Percentiles rank a stretch among this genome's conserved stretches.
Evolutionary conservation across 23 tunicate species (phyloP).

Genomic region (Trididemnum nubilum): DNA sequence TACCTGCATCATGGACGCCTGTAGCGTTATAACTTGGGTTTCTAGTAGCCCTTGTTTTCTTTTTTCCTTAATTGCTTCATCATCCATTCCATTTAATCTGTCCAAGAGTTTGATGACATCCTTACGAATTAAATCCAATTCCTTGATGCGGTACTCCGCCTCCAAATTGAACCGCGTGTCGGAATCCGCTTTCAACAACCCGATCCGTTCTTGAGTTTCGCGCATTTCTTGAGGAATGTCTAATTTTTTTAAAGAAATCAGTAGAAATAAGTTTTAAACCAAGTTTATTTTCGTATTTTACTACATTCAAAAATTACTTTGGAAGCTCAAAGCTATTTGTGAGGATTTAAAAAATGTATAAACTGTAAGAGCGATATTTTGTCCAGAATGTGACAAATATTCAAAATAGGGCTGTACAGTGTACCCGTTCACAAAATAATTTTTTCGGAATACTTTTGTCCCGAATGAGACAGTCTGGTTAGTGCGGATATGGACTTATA

Average conservation of each 20-base stretch:
- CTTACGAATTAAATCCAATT: slow-evolving; percentile 51
- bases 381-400: no score
- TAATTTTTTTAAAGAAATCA: neutral
- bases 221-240: slow-evolving; percentile 80
- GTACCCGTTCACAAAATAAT: no score
- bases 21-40: slow-evolving; percentile 20
- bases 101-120: slow-evolving; percentile 41
- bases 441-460: no score
- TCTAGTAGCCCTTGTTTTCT: neutral
- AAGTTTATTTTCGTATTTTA: no score
- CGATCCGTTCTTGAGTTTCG: slow-evolving; percentile 77
- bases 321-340: no score
- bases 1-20: slow-evolving; percentile 37
- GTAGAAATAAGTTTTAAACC: neutral
- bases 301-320: no score
- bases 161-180: slow-evolving; percentile 50
- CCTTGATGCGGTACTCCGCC: slow-evolving; percentile 54
- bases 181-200: slow-evolving; percentile 53
- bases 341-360: no score
- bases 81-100: slow-evolving; percentile 38
- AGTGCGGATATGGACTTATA: no score
- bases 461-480: no score
- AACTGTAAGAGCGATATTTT: no score
- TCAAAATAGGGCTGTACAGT: no score
- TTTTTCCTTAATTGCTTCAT: slow-evolving; percentile 9